These are phyloP conservation scores for Tenthredo notha DNA, from an alignment of 2,888 invertebrate species.

Conservation along the genomic window DNA sequence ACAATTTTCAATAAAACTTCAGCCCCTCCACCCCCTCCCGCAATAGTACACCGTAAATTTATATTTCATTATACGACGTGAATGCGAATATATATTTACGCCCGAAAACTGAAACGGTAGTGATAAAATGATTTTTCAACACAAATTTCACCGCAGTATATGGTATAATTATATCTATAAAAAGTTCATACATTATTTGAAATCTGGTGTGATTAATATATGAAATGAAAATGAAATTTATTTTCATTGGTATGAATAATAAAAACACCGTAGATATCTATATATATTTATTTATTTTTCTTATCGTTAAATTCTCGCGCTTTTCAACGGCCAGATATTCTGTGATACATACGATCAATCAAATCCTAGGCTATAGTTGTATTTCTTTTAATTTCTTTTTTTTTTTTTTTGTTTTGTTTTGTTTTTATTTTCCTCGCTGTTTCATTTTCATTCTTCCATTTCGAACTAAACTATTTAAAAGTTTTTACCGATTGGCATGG, in stretches of 20 bases:
- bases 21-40: too few relatives aligned
- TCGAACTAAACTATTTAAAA: not conserved
- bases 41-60: not conserved
- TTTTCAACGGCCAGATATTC: not conserved
- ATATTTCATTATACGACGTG: constrained; percentile 21
- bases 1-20: constrained; percentile 27
- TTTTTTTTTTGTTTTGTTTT: not conserved
- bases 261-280: not conserved
- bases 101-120: not conserved
- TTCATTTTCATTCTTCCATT: not conserved
- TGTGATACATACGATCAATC: not conserved
- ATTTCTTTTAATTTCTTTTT: not conserved
- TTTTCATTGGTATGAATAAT: not conserved
- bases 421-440: not conserved
- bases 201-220: not conserved
- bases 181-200: not conserved
- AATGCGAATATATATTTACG: constrained; percentile 25
- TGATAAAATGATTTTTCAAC: not conserved
- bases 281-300: not conserved
- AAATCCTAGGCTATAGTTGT: constrained; percentile 4
- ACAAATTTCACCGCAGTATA: not conserved
- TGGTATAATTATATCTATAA: not conserved
- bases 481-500: not conserved
- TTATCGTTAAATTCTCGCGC: not conserved
- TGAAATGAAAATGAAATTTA: not conserved